These are phyloP conservation scores for Drosophila littoralis DNA, from an alignment of 1,140 invertebrate genomes.

Conservation along the genomic window DNA sequence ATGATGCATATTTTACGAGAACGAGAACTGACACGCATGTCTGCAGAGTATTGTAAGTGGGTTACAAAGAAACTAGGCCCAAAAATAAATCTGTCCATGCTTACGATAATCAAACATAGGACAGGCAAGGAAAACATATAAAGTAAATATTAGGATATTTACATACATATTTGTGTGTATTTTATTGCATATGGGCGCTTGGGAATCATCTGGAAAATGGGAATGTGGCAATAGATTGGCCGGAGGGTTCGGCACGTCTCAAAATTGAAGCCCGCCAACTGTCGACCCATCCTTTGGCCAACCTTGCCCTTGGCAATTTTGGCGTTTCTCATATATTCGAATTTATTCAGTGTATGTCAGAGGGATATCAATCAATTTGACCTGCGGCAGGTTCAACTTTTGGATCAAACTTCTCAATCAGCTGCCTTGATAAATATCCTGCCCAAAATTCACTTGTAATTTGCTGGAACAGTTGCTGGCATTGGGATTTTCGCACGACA, in stretches of 20 bases:
- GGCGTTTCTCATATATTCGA: constrained; percentile 29
- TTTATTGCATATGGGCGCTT: constrained; percentile 16
- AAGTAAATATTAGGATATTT: constrained; percentile 12
- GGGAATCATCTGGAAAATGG: background rate
- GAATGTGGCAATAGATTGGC: background rate
- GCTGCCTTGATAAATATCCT: constrained; percentile 8
- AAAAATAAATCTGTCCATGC: constrained; percentile 36
- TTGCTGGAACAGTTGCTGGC: constrained; percentile 57
- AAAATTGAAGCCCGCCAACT: constrained; percentile 29
- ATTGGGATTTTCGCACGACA: constrained; percentile 65
- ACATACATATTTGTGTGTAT: constrained; percentile 15
- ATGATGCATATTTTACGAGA: constrained; percentile 30
- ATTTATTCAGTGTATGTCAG: constrained; percentile 17
- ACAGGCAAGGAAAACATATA: constrained; percentile 3
- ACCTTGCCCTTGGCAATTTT: constrained; percentile 16
- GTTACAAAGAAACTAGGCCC: background rate
- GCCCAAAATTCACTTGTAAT: constrained; percentile 48
- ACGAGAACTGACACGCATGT: constrained; percentile 25
- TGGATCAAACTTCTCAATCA: constrained; percentile 2
- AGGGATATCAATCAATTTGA: constrained; percentile 41
- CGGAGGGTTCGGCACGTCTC: constrained; percentile 18
- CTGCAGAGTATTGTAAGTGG: background rate
- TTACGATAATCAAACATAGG: constrained; percentile 20
- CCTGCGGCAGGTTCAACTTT: constrained; percentile 20
- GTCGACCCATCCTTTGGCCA: background rate